A percentile compares a stretch with the other conserved stretches of the same genome.
Evolutionary conservation across 2,888 invertebrate genomes (phyloP).

Genomic region (Rotaria magnacalcarata): DNA sequence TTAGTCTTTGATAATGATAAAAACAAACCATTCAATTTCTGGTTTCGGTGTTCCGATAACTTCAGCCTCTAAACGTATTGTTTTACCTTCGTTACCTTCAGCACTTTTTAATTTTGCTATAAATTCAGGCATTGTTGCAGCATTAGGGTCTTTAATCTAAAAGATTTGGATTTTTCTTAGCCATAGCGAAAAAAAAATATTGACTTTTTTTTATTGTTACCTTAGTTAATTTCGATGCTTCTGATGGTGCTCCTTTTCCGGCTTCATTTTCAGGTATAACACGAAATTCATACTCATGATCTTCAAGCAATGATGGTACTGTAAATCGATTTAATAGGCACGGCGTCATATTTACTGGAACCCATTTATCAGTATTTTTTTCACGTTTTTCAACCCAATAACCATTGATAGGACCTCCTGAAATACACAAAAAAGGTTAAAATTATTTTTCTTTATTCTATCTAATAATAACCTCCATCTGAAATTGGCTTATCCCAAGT

Average conservation of each 20-base stretch:
- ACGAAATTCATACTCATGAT: constrained; percentile 92
- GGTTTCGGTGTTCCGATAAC: constrained; percentile 83
- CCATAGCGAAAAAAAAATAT: not conserved
- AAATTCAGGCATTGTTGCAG: constrained; percentile 83
- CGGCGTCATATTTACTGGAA: constrained; percentile 73
- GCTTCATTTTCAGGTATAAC: constrained; percentile 93
- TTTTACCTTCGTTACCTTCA: constrained; percentile 86
- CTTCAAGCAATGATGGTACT: constrained; percentile 89
- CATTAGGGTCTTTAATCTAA: constrained; percentile 77
- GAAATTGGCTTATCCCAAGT: constrained; percentile 87
- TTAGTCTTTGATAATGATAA: not conserved
- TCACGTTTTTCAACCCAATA: constrained; percentile 98
- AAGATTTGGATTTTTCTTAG: not conserved
- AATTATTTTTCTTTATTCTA: too few relatives aligned
- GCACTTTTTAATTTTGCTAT: constrained; percentile 76
- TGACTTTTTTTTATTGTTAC: constrained; percentile 52
- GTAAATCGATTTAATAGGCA: constrained; percentile 76
- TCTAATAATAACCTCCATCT: constrained; percentile 69
- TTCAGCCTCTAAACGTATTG: constrained; percentile 84
- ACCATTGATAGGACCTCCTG: constrained; percentile 82
- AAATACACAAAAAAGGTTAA: not conserved
- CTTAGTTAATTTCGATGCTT: constrained; percentile 79
- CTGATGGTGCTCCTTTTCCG: constrained; percentile 80
- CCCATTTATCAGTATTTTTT: constrained; percentile 69
- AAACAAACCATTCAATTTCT: constrained; percentile 70